Conservation (phyloP, 2,113 vertebrate genomes). For the Chrysemys picta region DNA sequence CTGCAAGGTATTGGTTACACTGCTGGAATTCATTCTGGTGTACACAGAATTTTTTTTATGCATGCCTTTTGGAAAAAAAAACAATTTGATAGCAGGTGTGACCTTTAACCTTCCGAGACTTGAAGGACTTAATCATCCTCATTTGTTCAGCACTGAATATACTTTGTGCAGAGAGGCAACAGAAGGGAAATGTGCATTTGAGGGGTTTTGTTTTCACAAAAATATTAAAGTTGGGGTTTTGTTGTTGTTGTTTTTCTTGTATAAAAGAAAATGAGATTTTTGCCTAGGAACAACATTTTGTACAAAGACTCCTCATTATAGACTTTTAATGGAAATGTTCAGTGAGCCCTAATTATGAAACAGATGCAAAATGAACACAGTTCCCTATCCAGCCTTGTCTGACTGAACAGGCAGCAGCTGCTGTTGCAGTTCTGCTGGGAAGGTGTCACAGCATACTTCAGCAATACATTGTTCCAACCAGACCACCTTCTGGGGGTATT, state of each 20-base stretch:
- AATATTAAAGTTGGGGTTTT: neutral
- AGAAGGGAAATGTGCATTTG: slow-evolving; percentile 54
- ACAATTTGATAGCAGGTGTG: slow-evolving; percentile 84
- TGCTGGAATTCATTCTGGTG: slow-evolving; percentile 77
- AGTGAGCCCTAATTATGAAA: neutral
- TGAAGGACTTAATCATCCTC: slow-evolving; percentile 67
- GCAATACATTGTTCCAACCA: accelerated
- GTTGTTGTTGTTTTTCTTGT: neutral
- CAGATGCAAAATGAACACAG: accelerated
- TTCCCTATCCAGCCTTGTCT: neutral
- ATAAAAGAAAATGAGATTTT: neutral
- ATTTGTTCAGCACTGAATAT: slow-evolving; percentile 57
- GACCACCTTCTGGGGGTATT: neutral
- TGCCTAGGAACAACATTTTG: neutral
- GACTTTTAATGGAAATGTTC: neutral
- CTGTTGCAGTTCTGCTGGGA: neutral
- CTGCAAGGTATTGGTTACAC: slow-evolving; percentile 82
- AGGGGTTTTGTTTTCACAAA: slow-evolving; percentile 23
- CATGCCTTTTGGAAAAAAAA: slow-evolving; percentile 75
- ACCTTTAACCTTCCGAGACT: slow-evolving; percentile 78
- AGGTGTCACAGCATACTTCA: accelerated
- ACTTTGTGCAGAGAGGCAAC: slow-evolving; percentile 63
- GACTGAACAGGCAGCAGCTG: neutral
- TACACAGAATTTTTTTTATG: slow-evolving; percentile 73
- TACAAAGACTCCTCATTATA: neutral